Evolutionary conservation across 2,113 vertebrate genomes (phyloP).

Genomic region (Aldabrachelys gigantea): DNA sequence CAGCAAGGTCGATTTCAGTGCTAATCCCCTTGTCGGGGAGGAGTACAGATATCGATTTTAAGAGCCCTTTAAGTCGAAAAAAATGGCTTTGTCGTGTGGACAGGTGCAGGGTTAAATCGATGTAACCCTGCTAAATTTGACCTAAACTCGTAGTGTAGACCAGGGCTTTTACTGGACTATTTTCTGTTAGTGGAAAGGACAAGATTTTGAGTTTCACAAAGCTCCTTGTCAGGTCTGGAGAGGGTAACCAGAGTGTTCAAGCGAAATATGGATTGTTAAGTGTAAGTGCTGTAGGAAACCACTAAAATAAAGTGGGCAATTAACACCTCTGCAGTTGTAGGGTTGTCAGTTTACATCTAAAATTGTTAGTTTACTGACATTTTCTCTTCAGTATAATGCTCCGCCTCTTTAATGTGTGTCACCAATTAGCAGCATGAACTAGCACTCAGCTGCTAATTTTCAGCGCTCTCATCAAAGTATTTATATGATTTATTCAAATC

Average conservation of each 20-base stretch:
- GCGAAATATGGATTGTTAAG: background rate
- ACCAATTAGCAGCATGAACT: slow-evolving; percentile 33
- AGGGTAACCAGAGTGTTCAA: background rate
- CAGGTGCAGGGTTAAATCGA: too few relatives aligned
- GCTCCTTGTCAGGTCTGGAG: background rate
- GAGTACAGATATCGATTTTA: too few relatives aligned
- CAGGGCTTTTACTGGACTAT: background rate
- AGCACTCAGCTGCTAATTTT: slow-evolving; percentile 55
- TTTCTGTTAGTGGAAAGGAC: background rate
- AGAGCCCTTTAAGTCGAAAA: too few relatives aligned
- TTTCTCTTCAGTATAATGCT: slow-evolving; percentile 30
- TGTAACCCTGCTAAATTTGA: too few relatives aligned
- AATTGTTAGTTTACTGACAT: slow-evolving; percentile 25
- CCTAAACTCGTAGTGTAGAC: too few relatives aligned
- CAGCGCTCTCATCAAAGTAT: slow-evolving; percentile 25
- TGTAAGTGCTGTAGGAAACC: background rate
- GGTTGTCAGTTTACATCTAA: slow-evolving; percentile 49
- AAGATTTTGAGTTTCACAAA: background rate
- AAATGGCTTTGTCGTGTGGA: too few relatives aligned
- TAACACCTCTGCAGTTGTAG: background rate
- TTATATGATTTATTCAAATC: slow-evolving; percentile 37
- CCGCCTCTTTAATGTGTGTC: slow-evolving; percentile 38
- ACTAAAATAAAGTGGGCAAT: background rate
- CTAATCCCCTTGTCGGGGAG: too few relatives aligned
- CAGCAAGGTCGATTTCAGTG: too few relatives aligned